phyloP scores from a whole-genome alignment of 1,140 invertebrate genomes.

The Zaprionus africanus region DNA sequence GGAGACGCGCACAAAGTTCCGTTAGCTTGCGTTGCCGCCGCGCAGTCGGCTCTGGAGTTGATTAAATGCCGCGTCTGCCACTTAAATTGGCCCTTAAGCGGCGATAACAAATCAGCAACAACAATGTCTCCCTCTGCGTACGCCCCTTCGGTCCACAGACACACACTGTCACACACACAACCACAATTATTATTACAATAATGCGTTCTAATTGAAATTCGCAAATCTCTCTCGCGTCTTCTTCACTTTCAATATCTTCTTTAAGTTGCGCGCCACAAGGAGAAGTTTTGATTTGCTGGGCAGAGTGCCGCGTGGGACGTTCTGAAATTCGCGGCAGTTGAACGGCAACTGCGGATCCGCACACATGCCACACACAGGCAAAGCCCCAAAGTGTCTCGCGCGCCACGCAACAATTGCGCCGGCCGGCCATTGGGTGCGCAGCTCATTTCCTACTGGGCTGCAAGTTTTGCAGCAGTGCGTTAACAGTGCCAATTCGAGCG shows the following conservation, averaged over 20 bases:
- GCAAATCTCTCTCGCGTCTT: neutral
- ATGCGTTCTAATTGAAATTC: neutral
- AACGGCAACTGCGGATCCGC: slow-evolving; percentile 68
- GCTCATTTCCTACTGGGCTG: slow-evolving; percentile 33
- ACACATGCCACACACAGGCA: slow-evolving; percentile 56
- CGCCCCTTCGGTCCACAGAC: slow-evolving; percentile 10
- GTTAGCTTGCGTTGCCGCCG: slow-evolving; percentile 7
- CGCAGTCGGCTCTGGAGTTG: slow-evolving; percentile 25
- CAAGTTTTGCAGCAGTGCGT: neutral
- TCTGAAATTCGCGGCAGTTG: slow-evolving; percentile 68
- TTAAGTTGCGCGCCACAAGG: slow-evolving; percentile 27
- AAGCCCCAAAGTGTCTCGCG: neutral
- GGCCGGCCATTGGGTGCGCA: slow-evolving; percentile 14
- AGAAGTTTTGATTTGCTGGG: neutral
- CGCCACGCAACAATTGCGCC: slow-evolving; percentile 67
- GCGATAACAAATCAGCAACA: slow-evolving; percentile 54
- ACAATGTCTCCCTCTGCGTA: neutral
- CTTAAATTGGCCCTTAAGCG: slow-evolving; percentile 68
- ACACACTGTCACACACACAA: neutral
- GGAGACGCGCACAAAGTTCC: no score
- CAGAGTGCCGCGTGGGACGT: slow-evolving; percentile 50
- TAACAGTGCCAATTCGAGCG: slow-evolving; percentile 24
- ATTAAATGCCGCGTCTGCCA: slow-evolving; percentile 66
- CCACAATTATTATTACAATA: neutral
- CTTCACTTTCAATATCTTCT: neutral